Conservation (phyloP, 2,113 vertebrate species). For the Psettodes erumei region DNA sequence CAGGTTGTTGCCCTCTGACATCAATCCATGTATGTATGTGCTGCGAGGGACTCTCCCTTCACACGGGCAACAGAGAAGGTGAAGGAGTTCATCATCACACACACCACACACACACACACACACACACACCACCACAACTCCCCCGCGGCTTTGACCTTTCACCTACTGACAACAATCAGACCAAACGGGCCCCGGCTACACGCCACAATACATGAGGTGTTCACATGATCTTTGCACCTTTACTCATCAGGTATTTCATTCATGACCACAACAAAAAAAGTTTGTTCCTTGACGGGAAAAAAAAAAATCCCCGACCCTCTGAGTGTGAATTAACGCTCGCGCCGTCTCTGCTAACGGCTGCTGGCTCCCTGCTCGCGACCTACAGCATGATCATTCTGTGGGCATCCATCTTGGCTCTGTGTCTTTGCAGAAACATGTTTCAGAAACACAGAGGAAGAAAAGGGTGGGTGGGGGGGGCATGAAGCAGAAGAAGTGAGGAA, state of each 20-base stretch:
- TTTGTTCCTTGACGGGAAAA: too few relatives aligned
- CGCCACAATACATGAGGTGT: background rate
- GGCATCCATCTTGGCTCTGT: background rate
- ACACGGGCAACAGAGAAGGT: slow-evolving; percentile 21
- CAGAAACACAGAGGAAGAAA: background rate
- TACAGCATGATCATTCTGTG: background rate
- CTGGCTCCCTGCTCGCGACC: too few relatives aligned
- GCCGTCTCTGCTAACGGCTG: too few relatives aligned
- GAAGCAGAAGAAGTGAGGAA: slow-evolving; percentile 35
- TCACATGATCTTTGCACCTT: too few relatives aligned
- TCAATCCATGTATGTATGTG: background rate
- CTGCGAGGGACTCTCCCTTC: slow-evolving; percentile 25
- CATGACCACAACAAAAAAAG: too few relatives aligned
- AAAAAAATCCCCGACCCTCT: too few relatives aligned
- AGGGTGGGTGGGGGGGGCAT: slow-evolving; percentile 36
- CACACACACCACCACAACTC: background rate
- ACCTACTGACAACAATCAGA: background rate
- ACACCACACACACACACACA: too few relatives aligned
- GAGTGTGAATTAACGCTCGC: too few relatives aligned
- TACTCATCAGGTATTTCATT: too few relatives aligned
- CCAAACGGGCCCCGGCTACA: background rate
- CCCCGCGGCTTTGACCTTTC: slow-evolving; percentile 13
- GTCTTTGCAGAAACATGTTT: background rate
- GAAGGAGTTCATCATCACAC: slow-evolving; percentile 19
- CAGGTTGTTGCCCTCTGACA: background rate